Percentiles rank a stretch among this genome's conserved stretches.
These are phyloP conservation scores for Remorina albescens DNA, from an alignment of 2,797 vertebrate species.

Conservation along the genomic window DNA sequence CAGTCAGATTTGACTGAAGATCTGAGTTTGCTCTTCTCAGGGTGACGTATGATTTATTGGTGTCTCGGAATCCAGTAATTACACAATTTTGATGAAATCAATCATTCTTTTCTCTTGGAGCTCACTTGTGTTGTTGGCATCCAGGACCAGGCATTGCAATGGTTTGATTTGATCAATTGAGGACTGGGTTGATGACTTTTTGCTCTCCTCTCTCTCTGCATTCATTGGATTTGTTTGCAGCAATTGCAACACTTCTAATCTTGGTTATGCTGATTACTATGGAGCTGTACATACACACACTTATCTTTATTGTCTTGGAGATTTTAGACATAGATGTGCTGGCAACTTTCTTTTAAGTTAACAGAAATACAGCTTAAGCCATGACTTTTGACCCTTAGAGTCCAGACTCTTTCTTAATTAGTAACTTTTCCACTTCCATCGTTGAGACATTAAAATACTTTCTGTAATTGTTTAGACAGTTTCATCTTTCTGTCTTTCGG, in stretches of 20 bases:
- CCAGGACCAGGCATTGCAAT: background rate
- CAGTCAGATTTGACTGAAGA: conserved; percentile 31
- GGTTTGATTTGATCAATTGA: background rate
- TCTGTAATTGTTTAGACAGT: conserved; percentile 2
- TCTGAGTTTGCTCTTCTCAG: conserved; percentile 44
- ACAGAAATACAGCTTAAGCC: background rate
- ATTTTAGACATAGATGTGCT: background rate
- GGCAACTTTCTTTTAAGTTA: background rate
- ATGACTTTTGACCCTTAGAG: background rate
- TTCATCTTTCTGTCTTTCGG: conserved; percentile 27
- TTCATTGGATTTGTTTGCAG: background rate
- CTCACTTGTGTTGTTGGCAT: background rate
- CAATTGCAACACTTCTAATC: background rate
- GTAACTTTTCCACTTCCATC: too few relatives aligned
- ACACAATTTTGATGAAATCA: conserved; percentile 24
- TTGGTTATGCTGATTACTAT: background rate
- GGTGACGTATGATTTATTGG: conserved; percentile 46
- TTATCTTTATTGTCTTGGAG: background rate
- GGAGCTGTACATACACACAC: background rate
- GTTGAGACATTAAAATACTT: conserved; percentile 7
- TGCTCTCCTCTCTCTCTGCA: background rate
- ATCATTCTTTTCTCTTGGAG: conserved; percentile 1
- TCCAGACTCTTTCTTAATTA: background rate
- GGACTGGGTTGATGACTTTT: background rate
- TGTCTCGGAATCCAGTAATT: conserved; percentile 36